Base-by-base conservation (phyloP, 1,140 invertebrate genomes). In the Macrosteles quadrilineatus region DNA sequence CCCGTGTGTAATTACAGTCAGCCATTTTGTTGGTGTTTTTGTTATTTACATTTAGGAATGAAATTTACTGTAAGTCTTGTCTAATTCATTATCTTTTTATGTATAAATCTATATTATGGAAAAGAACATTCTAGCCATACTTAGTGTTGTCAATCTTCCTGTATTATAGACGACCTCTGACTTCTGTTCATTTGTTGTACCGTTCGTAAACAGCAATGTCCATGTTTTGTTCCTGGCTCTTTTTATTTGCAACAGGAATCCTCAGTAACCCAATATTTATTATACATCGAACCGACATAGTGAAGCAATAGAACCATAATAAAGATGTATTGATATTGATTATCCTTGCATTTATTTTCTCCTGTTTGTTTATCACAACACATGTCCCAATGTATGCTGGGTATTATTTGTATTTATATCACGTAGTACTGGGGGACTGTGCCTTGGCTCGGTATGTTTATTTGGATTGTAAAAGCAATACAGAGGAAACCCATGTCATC, bases 111-210 rank as follows among this genome's bases (percentile, higher is more conserved):
- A 36, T 43, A 59, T 62, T 59, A 55, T 69, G 31, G 55, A 69
- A 68, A 68, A 68, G n/a, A 69, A 50, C 67, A 69, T 59, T 66
- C 45, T 66, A 62, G 57, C 55, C 36, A 62, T 55, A 59, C 30
- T 69, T 62, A 69, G 67, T 69, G 67, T 69, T 69, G 67, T 69
- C 67, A 43, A 30, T 69, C 67, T 59, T 69, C 57, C 57, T 69
- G 67, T 69, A 69, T 23, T 62, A 69, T 69, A 69, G 67, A 62
- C 53, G 45, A 53, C 67, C 67, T 31, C 17, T n/a, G n/a, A n/a
- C n/a, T n/a, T n/a, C n/a, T 25, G 30, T 45, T 63, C 11, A 62
- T 69, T 69, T 69, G 67, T 62, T 69, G 67, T 69, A 36, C 53
- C 36, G 67, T 69, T 55, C 67, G 31, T 62, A 36, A n/a, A 69